Percentiles rank a stretch among this genome's conserved stretches.
These are phyloP conservation scores for Clytia hemisphaerica DNA, from an alignment of 30 jellyfish, hydroid and myxozoan genomes.

Conservation along the genomic window DNA sequence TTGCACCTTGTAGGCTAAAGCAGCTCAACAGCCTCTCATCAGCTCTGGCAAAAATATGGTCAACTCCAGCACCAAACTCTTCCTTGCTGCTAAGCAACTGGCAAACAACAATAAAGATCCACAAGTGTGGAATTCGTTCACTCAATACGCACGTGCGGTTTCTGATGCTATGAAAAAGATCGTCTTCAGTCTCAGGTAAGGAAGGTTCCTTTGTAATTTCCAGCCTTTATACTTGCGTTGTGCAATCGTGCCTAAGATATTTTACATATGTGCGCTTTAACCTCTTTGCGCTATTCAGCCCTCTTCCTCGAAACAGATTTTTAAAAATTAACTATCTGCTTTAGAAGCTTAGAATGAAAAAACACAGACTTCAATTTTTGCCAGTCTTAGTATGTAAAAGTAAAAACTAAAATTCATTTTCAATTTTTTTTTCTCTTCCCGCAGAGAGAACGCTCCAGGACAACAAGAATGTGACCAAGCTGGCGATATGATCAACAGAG, in stretches of 20 bases:
- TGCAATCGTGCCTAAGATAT: too few relatives aligned
- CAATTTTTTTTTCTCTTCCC: neutral
- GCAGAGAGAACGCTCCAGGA: constrained; percentile 42
- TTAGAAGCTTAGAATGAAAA: too few relatives aligned
- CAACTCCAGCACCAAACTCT: constrained; percentile 79
- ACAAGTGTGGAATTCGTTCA: constrained; percentile 82
- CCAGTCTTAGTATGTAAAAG: neutral
- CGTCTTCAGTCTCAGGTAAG: constrained; percentile 84
- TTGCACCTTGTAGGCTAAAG: constrained; percentile 79
- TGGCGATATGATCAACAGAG: constrained; percentile 1
- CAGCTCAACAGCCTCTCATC: constrained; percentile 89
- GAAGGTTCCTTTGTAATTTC: too few relatives aligned
- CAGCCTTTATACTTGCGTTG: too few relatives aligned
- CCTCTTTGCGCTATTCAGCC: too few relatives aligned
- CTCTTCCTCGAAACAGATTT: too few relatives aligned
- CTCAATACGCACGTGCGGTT: constrained; percentile 82
- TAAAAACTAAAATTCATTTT: too few relatives aligned
- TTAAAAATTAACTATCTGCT: too few relatives aligned
- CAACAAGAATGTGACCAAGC: constrained; percentile 22
- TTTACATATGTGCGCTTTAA: too few relatives aligned
- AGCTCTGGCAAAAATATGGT: constrained; percentile 94
- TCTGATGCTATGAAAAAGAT: constrained; percentile 96
- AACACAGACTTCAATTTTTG: too few relatives aligned
- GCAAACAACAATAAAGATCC: constrained; percentile 86
- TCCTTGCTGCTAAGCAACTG: constrained; percentile 65